Conservation (phyloP, 2,113 vertebrate genomes). For the Pan troglodytes region NHGRI_mPanTro3-v2.1_pri NC_072419.2:20190501-20191000, state of each 20-base stretch:
- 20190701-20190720: slow-evolving; percentile 76
- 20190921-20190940: slow-evolving; percentile 71
- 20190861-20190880: slow-evolving; percentile 56
- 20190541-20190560: neutral
- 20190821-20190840: slow-evolving; percentile 43
- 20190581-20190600: slow-evolving; percentile 66
- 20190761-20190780: slow-evolving; percentile 62
- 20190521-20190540: neutral
- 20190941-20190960: slow-evolving; percentile 57
- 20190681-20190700: slow-evolving; percentile 72
- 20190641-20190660: slow-evolving; percentile 48
- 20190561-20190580: slow-evolving; percentile 26
- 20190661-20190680: slow-evolving; percentile 68
- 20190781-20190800: slow-evolving; percentile 47
- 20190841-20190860: slow-evolving; percentile 50
- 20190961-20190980: slow-evolving; percentile 57
- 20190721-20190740: slow-evolving; percentile 67
- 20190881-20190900: slow-evolving; percentile 50
- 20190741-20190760: slow-evolving; percentile 67
- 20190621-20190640: slow-evolving; percentile 71
- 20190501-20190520: slow-evolving; percentile 37
- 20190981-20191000: slow-evolving; percentile 56
- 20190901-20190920: slow-evolving; percentile 55
- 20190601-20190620: slow-evolving; percentile 61
- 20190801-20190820: slow-evolving; percentile 36